Evolutionary conservation across 1,140 invertebrate genomes (phyloP).

Genomic region (Drusus annulatus): DNA sequence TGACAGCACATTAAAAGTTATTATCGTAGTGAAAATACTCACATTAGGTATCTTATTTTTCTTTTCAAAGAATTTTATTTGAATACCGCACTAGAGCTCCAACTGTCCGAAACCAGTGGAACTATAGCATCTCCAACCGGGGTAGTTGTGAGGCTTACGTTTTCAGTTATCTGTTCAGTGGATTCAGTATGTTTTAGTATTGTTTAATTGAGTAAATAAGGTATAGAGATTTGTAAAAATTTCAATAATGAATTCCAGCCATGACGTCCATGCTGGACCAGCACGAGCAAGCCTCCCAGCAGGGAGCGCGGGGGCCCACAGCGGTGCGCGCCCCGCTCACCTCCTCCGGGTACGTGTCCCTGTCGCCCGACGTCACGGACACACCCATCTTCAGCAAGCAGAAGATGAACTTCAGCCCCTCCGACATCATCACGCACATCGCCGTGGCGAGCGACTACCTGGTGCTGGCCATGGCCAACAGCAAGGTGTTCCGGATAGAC

Average conservation of each 20-base stretch:
- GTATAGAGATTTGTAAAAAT: too few species aligned
- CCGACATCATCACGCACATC: slow-evolving; percentile 83
- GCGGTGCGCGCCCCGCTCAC: slow-evolving; percentile 61
- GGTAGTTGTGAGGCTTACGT: too few species aligned
- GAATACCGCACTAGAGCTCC: too few species aligned
- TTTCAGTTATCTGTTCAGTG: too few species aligned
- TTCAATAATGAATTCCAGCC: background rate
- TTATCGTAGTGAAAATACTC: too few species aligned
- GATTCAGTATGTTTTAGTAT: too few species aligned
- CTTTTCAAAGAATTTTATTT: too few species aligned
- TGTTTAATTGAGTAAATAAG: too few species aligned
- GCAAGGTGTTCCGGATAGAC: slow-evolving; percentile 86
- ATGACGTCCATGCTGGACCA: slow-evolving; percentile 87
- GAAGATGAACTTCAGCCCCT: slow-evolving; percentile 84
- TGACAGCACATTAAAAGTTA: too few species aligned
- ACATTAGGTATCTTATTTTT: too few species aligned
- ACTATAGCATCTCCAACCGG: too few species aligned
- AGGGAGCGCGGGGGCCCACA: slow-evolving; percentile 60
- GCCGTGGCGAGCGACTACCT: slow-evolving; percentile 87
- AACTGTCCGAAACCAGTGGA: too few species aligned
- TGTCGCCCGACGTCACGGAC: slow-evolving; percentile 81
- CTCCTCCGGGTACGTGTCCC: slow-evolving; percentile 78
- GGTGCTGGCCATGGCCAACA: slow-evolving; percentile 88
- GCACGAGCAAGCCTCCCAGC: slow-evolving; percentile 77
- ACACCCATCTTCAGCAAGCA: slow-evolving; percentile 85